phyloP scores from a whole-genome alignment of 2,113 vertebrate species.

The Scalopus aquaticus region DNA sequence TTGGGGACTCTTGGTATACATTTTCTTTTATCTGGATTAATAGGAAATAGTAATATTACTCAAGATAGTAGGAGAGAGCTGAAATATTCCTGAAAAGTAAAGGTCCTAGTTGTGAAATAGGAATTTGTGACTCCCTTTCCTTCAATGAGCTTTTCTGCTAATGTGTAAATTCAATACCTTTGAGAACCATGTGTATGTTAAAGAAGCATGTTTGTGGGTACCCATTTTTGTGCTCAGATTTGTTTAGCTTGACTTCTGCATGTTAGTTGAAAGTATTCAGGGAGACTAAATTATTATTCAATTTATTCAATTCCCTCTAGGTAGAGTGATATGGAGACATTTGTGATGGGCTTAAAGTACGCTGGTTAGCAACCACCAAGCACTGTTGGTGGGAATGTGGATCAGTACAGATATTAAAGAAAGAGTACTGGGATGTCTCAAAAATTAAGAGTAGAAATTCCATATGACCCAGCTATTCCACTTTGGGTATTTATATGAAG shows the following conservation, averaged over 20 bases:
- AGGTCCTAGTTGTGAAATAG: not conserved
- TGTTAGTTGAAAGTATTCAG: conserved; percentile 3
- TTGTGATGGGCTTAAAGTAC: not conserved
- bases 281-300: not conserved
- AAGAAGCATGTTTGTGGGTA: not conserved
- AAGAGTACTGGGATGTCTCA: not conserved
- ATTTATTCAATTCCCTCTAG: not conserved
- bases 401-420: not conserved
- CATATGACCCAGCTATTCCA: not conserved
- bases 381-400: not conserved
- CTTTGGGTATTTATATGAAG: not conserved
- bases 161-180: not conserved
- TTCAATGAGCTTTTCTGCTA: not conserved
- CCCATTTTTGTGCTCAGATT: not conserved
- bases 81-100: not conserved
- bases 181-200: not conserved
- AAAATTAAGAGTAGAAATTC: not conserved
- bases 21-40: not conserved
- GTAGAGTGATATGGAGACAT: not conserved
- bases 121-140: not conserved
- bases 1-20: not conserved
- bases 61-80: not conserved
- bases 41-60: not conserved
- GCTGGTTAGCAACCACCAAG: not conserved
- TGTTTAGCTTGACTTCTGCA: conserved; percentile 14